Base-by-base conservation (phyloP, 2,113 vertebrate species). In the Odontesthes bonariensis region DNA sequence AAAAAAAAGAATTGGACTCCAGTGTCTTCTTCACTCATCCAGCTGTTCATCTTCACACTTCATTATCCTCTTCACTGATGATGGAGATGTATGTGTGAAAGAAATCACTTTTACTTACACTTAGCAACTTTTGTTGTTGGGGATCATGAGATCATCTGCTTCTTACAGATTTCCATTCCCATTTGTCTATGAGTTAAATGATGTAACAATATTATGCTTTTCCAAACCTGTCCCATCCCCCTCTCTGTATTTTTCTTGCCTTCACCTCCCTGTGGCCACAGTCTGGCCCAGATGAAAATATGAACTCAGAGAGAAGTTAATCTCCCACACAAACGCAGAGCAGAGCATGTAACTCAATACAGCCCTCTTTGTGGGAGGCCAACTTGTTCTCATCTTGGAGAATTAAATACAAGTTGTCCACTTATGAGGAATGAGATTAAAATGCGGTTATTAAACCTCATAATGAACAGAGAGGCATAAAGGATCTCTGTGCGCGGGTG, bases 321-420 rank as follows among this genome's bases (percentile, higher is more conserved):
- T 88, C 88, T 87, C 82, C 83, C 84, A 81, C 90, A 89, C 86
- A 88, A 82, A 83, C 8, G 46, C 78, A 11, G 85, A 84, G 75
- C 78, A 64, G 82, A 81, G 89, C 69, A 82, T 77, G 84, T 89
- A 90, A 92, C 78, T 86, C 79, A 84, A 84, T 88, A 69, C 86
- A 73, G 66, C 31, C 67, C 38, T 68, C 89, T 85, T 77, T 83
- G 87, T 92, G 89, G 89, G 92, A 90, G 89, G 87, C 87, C 80
- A 46, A 58, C 79, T 59, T 77, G 85, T 86, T 77, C 84, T 92
- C 86, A 86, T 86, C 85, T 82, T 19, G 0, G 23, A 80, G 79
- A 92, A 91, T 91, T 88, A 91, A 92, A 91, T 82, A 87, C 83
- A 86, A 89, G 86, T 86, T 82, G 81, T 89, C 88, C 85, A 91